Base-by-base conservation (phyloP, 2,113 vertebrate species). In the Phoxinus phoxinus region DNA sequence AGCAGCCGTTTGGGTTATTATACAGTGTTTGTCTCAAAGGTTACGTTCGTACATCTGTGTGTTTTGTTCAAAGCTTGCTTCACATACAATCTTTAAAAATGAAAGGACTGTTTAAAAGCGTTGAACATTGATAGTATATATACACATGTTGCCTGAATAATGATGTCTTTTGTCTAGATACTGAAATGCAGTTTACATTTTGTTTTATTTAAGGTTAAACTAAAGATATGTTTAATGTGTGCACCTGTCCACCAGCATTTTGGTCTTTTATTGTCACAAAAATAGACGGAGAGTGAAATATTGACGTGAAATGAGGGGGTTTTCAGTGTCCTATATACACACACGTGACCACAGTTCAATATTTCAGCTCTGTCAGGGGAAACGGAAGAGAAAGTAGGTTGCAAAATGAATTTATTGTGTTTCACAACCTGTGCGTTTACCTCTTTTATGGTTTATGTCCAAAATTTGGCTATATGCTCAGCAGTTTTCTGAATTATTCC, bases 271-370 rank as follows among this genome's bases (percentile, higher is more conserved):
- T 32, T 56, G 48, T 21, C 9, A 23, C n/a, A 23, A 30, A 12
- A 56, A 53, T 35, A 53, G 23, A 3, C 12, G 17, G 2, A 23
- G 25, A 21, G 46, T 53, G 44, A 76, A 74, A 53, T 30, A 58
- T 51, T 77, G 51, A 30, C 8, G 51, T 41, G 17, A 23, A n/a
- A 30, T 9, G 6, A 44, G 53, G 30, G 1, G 1, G 25, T 37
- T 63, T 15, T 41, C 58, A n/a, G 9, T 23, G 51, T 61, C n/a
- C 56, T 46, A 27, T 19, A 61, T 63, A 63, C 30, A 13, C 51
- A 63, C 30, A 13, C 51, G 5, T 58, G 78, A 27, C 37, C 78
- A 81, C 75, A 78, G 6, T 63, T 80, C 1, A 63, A 63, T 80
- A 44, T 80, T 46, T 46, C n/a, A 21, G 6, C n/a, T 27, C 56